phyloP scores from a whole-genome alignment of 2,113 vertebrate species.

The Zootoca vivipara region DNA sequence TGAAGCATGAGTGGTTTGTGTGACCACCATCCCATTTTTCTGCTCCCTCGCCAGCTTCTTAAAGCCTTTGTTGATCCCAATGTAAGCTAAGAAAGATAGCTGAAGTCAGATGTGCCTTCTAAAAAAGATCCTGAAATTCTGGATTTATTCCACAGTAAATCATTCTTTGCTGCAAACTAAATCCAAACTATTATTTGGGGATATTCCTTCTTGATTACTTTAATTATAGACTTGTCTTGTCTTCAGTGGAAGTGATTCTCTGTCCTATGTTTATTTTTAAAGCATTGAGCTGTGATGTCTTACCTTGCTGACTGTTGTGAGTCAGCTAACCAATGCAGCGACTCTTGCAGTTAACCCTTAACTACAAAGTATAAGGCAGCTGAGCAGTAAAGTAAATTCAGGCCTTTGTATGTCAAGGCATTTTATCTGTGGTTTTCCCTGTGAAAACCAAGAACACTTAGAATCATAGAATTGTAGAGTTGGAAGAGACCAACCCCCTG shows the following conservation, averaged over 20 bases:
- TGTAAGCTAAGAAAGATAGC: neutral
- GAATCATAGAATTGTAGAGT: no score
- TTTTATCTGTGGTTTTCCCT: neutral
- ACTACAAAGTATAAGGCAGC: neutral
- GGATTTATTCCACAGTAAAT: neutral
- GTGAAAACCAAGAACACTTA: neutral
- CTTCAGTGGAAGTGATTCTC: neutral
- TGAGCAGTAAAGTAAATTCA: neutral
- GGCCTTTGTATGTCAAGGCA: neutral
- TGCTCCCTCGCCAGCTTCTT: neutral
- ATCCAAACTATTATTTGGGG: neutral
- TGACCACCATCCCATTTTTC: neutral
- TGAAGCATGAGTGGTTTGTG: neutral
- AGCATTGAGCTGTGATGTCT: neutral
- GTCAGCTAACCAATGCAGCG: neutral
- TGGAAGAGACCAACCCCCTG: no score
- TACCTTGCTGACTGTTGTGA: neutral
- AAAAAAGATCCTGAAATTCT: neutral
- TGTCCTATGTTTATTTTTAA: neutral
- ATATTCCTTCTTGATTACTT: neutral
- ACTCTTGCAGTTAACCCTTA: neutral
- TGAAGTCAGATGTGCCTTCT: rapidly evolving
- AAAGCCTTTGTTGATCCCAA: neutral
- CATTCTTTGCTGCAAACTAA: neutral
- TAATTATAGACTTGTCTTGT: neutral